A percentile compares a stretch with the other conserved stretches of the same genome.
These are phyloP conservation scores for Phalloptychus januarius DNA, from an alignment of 2,797 vertebrate genomes.

Conservation along the genomic window DNA sequence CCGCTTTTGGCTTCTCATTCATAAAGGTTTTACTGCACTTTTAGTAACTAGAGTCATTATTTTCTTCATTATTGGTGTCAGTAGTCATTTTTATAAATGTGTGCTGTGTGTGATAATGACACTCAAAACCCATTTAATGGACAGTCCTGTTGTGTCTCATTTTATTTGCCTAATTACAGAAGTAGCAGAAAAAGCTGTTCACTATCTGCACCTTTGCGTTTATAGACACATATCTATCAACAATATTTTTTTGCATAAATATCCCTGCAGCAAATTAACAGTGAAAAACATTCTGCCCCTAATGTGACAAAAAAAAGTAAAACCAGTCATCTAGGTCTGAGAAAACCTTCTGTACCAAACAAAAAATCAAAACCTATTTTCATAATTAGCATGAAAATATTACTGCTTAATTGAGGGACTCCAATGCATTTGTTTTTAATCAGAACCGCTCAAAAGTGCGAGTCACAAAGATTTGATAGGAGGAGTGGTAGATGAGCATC, in stretches of 20 bases:
- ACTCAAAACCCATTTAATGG: background rate
- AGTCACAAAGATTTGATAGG: background rate
- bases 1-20: background rate
- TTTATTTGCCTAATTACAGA: background rate
- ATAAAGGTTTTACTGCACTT: constrained; percentile 7
- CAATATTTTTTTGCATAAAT: background rate
- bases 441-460: background rate
- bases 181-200: background rate
- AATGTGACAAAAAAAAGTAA: background rate
- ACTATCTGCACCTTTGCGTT: background rate
- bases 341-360: background rate
- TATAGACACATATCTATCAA: background rate
- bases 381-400: background rate
- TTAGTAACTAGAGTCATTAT: background rate
- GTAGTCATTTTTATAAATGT: background rate
- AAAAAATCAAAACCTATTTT: background rate
- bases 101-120: background rate
- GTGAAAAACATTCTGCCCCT: background rate
- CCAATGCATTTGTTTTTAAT: background rate
- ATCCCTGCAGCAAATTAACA: background rate
- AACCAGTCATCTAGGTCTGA: background rate
- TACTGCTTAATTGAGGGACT: background rate
- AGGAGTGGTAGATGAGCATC: background rate
- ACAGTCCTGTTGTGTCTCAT: background rate
- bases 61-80: background rate